Base-by-base conservation (phyloP, 2,888 invertebrate species). In the Drosophila kuntzei region DNA sequence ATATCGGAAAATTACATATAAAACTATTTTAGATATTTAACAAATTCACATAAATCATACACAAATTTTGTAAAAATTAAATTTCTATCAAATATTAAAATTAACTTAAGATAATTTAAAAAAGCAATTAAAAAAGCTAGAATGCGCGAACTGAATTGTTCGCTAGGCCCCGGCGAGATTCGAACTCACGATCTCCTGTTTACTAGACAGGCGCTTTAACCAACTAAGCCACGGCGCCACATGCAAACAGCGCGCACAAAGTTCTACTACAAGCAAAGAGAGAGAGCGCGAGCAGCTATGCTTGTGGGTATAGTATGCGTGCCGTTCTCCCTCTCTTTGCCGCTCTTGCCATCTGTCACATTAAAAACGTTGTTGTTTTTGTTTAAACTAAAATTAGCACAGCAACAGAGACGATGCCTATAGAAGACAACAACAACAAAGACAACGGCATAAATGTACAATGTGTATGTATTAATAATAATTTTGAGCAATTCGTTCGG, bases 171-270 rank as follows among this genome's bases (percentile, higher is more conserved):
- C 91, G 91, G 86, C 91, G 91, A 91, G 91, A 91, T 91, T 91
- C 91, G 91, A 91, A 91, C 91, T 91, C 91, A 91, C 86, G 91
- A 91, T 91, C 91, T 91, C 91, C 91, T 91, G 91, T 91, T 91
- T 91, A 91, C 91, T 91, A 91, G 91, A 91, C 91, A 91, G 91
- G 91, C 91, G 91, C 91, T 91, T 91, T 91, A 91, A 91, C 91
- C 91, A 91, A 91, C 91, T 91, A 91, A 91, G 91, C 91, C 91
- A 91, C 91, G 91, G 91, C 91, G 91, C 91, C 91, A 37, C 58
- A 59, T 49, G 77, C 14, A 18, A 46, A 36, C 58, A 32, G 5
- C 1, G 44, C n/a, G 41, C 34, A 51, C 60, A 65, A 79, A 64
- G 59, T 66, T 49, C 25, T 12, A 47, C 0, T 0, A 76, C 41